Conservation (phyloP, 2,888 invertebrate genomes). For the Tribolium freemani region DNA sequence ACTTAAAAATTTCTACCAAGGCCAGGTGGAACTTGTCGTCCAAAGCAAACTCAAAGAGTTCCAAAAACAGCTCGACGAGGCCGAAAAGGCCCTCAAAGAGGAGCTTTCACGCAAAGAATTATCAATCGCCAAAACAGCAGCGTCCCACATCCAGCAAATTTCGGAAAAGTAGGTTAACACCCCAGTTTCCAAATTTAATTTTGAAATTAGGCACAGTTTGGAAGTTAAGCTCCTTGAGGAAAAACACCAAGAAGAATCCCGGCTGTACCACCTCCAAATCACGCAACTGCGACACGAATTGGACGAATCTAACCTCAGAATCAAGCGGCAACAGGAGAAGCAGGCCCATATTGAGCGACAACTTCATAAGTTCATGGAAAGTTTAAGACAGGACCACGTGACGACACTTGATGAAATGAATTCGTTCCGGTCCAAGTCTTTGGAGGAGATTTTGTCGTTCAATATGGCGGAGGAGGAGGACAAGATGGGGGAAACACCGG, state of each 20-base stretch:
- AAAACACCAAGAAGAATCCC: slow-evolving; percentile 84
- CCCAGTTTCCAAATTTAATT: slow-evolving; percentile 13
- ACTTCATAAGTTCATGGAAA: slow-evolving; percentile 80
- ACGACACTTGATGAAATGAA: slow-evolving; percentile 58
- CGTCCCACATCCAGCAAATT: slow-evolving; percentile 79
- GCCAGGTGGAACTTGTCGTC: slow-evolving; percentile 85
- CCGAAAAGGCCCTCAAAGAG: slow-evolving; percentile 75
- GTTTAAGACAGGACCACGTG: slow-evolving; percentile 36
- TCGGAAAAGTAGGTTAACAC: slow-evolving; percentile 72
- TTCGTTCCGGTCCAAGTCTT: slow-evolving; percentile 58
- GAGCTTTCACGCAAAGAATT: slow-evolving; percentile 77
- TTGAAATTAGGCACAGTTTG: slow-evolving; percentile 74
- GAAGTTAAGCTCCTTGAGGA: slow-evolving; percentile 84
- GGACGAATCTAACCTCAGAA: slow-evolving; percentile 75
- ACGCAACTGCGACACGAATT: slow-evolving; percentile 79
- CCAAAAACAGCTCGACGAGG: slow-evolving; percentile 79
- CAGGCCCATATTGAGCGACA: slow-evolving; percentile 81
- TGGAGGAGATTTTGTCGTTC: slow-evolving; percentile 57
- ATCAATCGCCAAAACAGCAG: slow-evolving; percentile 78
- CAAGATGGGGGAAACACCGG: slow-evolving; percentile 26
- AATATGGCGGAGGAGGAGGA: slow-evolving; percentile 14
- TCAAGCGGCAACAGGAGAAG: slow-evolving; percentile 68
- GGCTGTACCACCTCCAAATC: slow-evolving; percentile 79
- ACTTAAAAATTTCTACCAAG: slow-evolving; percentile 82
- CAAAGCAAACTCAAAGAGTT: slow-evolving; percentile 83